A percentile compares a stretch with the other conserved stretches of the same genome.
Conservation (phyloP, 2,888 invertebrate species). For the Andricus quercusramuli region DNA sequence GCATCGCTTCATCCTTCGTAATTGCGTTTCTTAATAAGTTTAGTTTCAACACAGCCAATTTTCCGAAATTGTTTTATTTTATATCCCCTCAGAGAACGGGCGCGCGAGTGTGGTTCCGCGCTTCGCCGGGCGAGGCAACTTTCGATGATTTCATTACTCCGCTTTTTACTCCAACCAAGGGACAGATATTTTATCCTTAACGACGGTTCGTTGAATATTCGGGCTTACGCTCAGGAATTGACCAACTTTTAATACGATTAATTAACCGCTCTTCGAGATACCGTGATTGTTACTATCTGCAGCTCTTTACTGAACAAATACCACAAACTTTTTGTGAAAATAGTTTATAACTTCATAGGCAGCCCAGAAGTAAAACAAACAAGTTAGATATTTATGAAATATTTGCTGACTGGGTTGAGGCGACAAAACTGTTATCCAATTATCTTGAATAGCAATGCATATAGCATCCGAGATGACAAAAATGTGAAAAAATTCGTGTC, state of each 20-base stretch:
- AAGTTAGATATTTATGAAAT: neutral
- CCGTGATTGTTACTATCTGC: slow-evolving; percentile 21
- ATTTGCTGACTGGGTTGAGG: neutral
- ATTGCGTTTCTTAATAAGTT: slow-evolving; percentile 61
- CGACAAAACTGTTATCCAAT: neutral
- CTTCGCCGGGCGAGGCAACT: slow-evolving; percentile 55
- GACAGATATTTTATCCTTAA: slow-evolving; percentile 61
- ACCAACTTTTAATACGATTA: slow-evolving; percentile 58
- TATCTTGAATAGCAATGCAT: neutral
- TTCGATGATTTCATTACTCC: slow-evolving; percentile 66
- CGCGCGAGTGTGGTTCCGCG: slow-evolving; percentile 45
- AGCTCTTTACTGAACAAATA: neutral
- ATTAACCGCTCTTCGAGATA: slow-evolving; percentile 18
- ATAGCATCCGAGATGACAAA: neutral
- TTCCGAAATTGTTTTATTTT: slow-evolving; percentile 67
- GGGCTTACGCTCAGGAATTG: slow-evolving; percentile 59
- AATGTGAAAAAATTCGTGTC: slow-evolving; percentile 21
- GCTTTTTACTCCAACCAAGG: slow-evolving; percentile 56
- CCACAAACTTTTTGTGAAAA: neutral
- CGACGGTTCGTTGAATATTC: slow-evolving; percentile 56
- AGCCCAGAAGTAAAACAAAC: neutral
- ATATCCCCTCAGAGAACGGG: slow-evolving; percentile 55
- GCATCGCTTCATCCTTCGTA: slow-evolving; percentile 30
- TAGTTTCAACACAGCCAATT: slow-evolving; percentile 67
- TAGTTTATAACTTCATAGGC: neutral